Conservation (phyloP, 2,113 vertebrate genomes). For the Acanthisitta chloris region DNA sequence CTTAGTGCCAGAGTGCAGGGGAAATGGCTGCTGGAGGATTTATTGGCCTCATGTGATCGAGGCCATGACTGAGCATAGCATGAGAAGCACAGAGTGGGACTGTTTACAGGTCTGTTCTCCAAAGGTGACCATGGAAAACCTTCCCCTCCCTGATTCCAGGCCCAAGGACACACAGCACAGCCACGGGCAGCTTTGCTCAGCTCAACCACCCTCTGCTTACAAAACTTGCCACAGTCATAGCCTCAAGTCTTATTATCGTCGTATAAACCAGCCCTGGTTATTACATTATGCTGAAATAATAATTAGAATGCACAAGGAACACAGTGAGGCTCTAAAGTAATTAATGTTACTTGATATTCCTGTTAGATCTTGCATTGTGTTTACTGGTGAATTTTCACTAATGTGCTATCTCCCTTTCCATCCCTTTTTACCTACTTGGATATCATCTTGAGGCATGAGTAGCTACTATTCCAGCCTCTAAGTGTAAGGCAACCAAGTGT, state of each 20-base stretch:
- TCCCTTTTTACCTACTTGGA: slow-evolving; percentile 23
- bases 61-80: neutral
- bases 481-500: slow-evolving; percentile 73
- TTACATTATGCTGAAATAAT: slow-evolving; percentile 37
- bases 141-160: neutral
- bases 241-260: slow-evolving; percentile 9
- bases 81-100: neutral
- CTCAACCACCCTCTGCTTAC: neutral
- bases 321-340: slow-evolving; percentile 28
- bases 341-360: slow-evolving; percentile 43
- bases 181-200: neutral
- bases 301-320: slow-evolving; percentile 56
- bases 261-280: slow-evolving; percentile 18
- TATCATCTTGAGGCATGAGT: slow-evolving; percentile 63
- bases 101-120: neutral
- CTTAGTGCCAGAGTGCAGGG: neutral
- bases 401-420: neutral
- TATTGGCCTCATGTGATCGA: neutral
- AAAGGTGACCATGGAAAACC: neutral
- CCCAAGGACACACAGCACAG: neutral
- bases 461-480: slow-evolving; percentile 66
- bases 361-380: slow-evolving; percentile 38
- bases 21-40: neutral
- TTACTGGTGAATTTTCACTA: slow-evolving; percentile 28
- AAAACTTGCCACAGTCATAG: slow-evolving; percentile 13